Percentiles rank a stretch among this genome's conserved stretches.
Evolutionary conservation across 2,113 vertebrate species (phyloP).

Genomic region (Rhinolophus ferrumequinum): DNA sequence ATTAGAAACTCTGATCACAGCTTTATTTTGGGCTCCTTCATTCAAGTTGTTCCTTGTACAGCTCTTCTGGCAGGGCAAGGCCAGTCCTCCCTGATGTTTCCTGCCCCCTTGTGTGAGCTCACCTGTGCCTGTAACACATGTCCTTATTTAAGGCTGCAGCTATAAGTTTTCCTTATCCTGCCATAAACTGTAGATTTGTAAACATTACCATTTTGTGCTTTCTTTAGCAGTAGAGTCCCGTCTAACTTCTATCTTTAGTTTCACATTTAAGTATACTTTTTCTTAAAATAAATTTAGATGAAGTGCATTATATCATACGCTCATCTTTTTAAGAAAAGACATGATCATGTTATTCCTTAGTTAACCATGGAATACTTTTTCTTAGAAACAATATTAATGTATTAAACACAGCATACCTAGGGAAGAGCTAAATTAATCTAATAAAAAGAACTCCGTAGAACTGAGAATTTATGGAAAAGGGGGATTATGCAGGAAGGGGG

Average conservation of each 20-base stretch:
- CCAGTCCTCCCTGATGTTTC: accelerated
- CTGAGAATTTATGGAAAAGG: not conserved
- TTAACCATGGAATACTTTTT: not conserved
- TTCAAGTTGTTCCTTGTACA: not conserved
- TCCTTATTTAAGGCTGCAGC: too few relatives aligned
- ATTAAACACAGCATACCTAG: not conserved
- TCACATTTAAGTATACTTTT: not conserved
- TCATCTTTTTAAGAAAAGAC: not conserved
- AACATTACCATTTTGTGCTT: not conserved
- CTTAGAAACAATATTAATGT: not conserved
- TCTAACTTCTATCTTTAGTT: not conserved
- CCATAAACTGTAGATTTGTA: not conserved
- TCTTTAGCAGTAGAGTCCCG: not conserved
- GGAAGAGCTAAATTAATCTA: not conserved
- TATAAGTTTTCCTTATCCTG: not conserved
- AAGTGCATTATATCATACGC: not conserved
- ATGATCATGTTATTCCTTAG: not conserved
- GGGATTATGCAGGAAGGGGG: not conserved
- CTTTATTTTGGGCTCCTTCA: not conserved
- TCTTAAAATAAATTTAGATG: not conserved
- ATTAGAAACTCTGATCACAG: not conserved
- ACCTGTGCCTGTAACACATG: too few relatives aligned
- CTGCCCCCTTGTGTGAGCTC: not conserved
- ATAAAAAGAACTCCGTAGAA: not conserved
- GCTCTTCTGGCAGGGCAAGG: not conserved